These are phyloP conservation scores for Chitala chitala DNA, from an alignment of 2,113 vertebrate genomes.

Conservation along the genomic window DNA sequence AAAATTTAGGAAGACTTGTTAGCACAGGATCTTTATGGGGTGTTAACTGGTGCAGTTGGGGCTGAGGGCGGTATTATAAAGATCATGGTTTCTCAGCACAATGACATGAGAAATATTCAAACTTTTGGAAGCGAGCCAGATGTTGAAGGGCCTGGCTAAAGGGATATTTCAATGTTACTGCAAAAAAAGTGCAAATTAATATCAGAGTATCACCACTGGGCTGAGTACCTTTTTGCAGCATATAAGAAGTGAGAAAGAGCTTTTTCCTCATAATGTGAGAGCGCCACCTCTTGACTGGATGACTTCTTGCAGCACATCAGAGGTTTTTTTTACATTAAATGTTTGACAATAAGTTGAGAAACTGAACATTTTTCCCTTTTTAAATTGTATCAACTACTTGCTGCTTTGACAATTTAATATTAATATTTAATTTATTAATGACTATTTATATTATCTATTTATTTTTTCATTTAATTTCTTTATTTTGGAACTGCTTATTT, in stretches of 20 bases:
- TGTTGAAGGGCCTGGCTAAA: constrained; percentile 41
- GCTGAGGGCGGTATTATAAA: constrained; percentile 54
- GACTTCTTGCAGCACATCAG: constrained; percentile 61
- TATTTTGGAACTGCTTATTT: constrained; percentile 48
- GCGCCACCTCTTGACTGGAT: constrained; percentile 55
- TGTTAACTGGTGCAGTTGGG: constrained; percentile 25
- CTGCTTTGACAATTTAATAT: constrained; percentile 67
- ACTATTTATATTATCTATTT: constrained; percentile 62
- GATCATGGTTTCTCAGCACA: constrained; percentile 70
- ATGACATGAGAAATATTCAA: constrained; percentile 51
- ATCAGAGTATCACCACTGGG: no score
- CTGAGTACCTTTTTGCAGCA: no score
- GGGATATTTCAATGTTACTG: constrained; percentile 57
- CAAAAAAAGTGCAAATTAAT: no score
- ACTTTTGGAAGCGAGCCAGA: constrained; percentile 48
- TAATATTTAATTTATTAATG: constrained; percentile 21
- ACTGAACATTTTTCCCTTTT: constrained; percentile 63
- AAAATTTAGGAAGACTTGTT: constrained; percentile 64
- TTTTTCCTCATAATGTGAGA: constrained; percentile 51
- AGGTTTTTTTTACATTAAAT: constrained; percentile 54
- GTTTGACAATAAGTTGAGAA: constrained; percentile 66
- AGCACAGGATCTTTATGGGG: constrained; percentile 62
- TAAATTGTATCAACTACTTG: constrained; percentile 65
- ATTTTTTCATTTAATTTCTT: constrained; percentile 39
- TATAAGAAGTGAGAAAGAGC: no score